These are phyloP conservation scores for Oceanodroma leucorhoa DNA, from an alignment of 2,797 vertebrate genomes.

Conservation along the genomic window DNA sequence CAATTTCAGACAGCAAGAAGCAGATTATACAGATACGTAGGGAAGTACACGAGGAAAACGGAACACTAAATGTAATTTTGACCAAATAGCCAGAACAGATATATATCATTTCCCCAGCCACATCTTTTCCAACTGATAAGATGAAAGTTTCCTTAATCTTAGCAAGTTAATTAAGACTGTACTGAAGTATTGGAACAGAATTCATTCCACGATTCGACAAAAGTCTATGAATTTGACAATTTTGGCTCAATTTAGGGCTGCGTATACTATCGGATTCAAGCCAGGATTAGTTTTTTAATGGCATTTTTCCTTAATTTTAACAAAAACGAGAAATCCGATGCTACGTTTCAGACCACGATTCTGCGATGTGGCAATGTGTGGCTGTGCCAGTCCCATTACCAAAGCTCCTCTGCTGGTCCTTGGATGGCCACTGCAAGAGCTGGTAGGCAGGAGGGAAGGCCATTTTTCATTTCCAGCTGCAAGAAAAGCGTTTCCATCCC, in stretches of 20 bases:
- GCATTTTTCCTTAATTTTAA: not conserved
- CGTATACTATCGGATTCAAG: not conserved
- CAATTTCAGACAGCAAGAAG: not conserved
- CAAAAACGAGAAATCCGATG: accelerated
- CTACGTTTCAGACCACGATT: not conserved
- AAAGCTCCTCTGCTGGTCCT: not conserved
- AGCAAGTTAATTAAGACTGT: not conserved
- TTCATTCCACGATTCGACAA: accelerated
- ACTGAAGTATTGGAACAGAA: not conserved
- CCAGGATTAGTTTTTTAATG: not conserved
- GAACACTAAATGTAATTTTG: not conserved
- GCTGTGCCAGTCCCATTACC: not conserved
- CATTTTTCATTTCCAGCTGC: not conserved
- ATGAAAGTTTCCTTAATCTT: not conserved
- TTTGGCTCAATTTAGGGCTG: not conserved
- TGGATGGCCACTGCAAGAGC: not conserved
- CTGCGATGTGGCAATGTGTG: not conserved
- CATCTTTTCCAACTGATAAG: not conserved
- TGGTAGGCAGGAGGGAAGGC: not conserved
- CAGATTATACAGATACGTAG: not conserved
- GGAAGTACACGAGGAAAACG: not conserved
- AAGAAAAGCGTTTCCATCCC: not conserved
- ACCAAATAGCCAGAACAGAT: not conserved
- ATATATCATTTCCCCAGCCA: not conserved
- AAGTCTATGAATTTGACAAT: not conserved